These are phyloP conservation scores for Centruroides vittatus DNA, from an alignment of 1,140 invertebrate species.

Conservation along the genomic window DNA sequence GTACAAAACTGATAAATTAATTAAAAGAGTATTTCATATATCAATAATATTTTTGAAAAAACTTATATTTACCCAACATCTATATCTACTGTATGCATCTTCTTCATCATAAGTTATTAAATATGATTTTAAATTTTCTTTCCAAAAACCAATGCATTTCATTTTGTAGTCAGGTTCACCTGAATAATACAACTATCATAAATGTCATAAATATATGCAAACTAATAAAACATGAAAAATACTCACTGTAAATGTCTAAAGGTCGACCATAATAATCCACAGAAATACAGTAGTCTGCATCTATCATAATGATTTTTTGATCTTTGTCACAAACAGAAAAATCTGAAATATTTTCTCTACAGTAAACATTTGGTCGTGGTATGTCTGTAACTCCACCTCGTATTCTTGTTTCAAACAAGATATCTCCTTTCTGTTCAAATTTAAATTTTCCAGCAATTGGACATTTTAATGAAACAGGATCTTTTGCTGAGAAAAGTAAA, in stretches of 20 bases:
- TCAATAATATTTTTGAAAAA: too few species aligned
- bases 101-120: slow-evolving; percentile 91
- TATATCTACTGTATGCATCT: slow-evolving; percentile 87
- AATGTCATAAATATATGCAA: background rate
- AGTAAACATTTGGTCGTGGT: slow-evolving; percentile 81
- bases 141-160: slow-evolving; percentile 96
- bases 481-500: slow-evolving; percentile 48
- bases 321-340: slow-evolving; percentile 86
- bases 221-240: background rate
- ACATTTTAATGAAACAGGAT: slow-evolving; percentile 82
- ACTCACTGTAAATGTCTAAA: slow-evolving; percentile 77
- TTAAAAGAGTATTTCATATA: too few species aligned
- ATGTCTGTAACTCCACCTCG: slow-evolving; percentile 83
- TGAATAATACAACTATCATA: slow-evolving; percentile 23
- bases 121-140: slow-evolving; percentile 94
- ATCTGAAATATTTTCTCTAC: slow-evolving; percentile 86
- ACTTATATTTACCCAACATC: slow-evolving; percentile 63
- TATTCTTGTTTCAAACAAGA: slow-evolving; percentile 79
- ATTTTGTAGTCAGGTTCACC: slow-evolving; percentile 90
- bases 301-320: slow-evolving; percentile 81
- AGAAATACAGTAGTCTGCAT: slow-evolving; percentile 90
- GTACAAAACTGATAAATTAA: too few species aligned
- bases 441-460: slow-evolving; percentile 92
- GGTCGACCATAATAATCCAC: slow-evolving; percentile 86
- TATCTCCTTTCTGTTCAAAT: slow-evolving; percentile 76